A percentile compares a stretch with the other conserved stretches of the same genome.
Conservation (phyloP, 2,888 invertebrate genomes). For the Acleris laterana region DNA sequence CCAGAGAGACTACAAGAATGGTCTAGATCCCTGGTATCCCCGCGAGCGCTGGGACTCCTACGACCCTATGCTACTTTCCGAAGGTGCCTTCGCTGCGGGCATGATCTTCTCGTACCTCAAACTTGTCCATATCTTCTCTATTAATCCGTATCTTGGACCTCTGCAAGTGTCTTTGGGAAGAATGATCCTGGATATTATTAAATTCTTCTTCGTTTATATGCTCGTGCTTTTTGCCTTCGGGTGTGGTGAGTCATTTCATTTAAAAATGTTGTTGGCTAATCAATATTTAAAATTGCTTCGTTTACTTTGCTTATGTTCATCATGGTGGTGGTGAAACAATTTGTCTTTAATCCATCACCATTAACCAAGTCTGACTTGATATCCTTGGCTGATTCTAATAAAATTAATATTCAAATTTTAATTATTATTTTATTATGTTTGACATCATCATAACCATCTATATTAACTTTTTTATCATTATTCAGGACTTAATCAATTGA, state of each 20-base stretch:
- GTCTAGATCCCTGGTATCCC: slow-evolving; percentile 92
- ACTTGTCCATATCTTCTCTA: slow-evolving; percentile 97
- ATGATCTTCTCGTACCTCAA: slow-evolving; percentile 98
- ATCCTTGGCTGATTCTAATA: too few relatives aligned
- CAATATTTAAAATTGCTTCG: background rate
- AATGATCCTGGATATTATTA: slow-evolving; percentile 97
- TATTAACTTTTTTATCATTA: slow-evolving; percentile 18
- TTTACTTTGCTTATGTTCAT: background rate
- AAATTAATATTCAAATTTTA: too few relatives aligned
- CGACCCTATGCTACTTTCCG: slow-evolving; percentile 97
- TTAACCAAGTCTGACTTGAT: too few relatives aligned
- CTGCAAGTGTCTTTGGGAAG: slow-evolving; percentile 96
- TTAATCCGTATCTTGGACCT: slow-evolving; percentile 98
- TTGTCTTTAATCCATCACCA: too few relatives aligned
- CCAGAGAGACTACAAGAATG: slow-evolving; percentile 88
- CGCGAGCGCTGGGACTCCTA: slow-evolving; percentile 97
- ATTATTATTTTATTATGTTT: background rate
- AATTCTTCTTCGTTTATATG: slow-evolving; percentile 97
- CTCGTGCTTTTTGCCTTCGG: slow-evolving; percentile 97
- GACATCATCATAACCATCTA: background rate
- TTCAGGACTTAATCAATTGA: slow-evolving; percentile 92
- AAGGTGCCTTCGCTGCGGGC: slow-evolving; percentile 97
- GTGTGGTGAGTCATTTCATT: slow-evolving; percentile 88
- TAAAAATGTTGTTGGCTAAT: background rate
- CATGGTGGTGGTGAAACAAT: background rate